Evolutionary conservation across 2,888 invertebrate genomes (phyloP).

Genomic region (Pristionchus arcanus): DNA sequence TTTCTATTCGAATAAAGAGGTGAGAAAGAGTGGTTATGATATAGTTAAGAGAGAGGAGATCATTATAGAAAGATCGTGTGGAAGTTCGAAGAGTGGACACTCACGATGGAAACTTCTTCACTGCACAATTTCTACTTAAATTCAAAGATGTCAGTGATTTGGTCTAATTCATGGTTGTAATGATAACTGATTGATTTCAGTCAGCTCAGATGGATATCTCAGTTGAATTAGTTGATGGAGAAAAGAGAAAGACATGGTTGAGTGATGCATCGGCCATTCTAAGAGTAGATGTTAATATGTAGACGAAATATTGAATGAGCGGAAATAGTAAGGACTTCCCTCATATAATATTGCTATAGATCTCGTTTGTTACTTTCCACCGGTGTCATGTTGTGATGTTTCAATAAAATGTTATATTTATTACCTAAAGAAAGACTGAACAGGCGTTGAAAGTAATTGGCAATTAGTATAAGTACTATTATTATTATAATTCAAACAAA

Average conservation of each 20-base stretch:
- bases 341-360: neutral
- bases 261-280: conserved; percentile 57
- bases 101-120: conserved; percentile 62
- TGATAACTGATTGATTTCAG: conserved; percentile 56
- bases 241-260: conserved; percentile 61
- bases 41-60: neutral
- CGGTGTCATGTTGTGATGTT: conserved; percentile 6
- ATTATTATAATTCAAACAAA: neutral
- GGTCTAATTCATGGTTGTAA: neutral
- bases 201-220: conserved; percentile 63
- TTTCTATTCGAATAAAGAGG: conserved; percentile 31
- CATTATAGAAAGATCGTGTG: conserved; percentile 32
- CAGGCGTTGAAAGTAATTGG: neutral
- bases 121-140: conserved; percentile 61
- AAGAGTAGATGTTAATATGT: conserved; percentile 55
- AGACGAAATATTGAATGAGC: neutral
- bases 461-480: neutral
- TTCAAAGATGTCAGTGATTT: conserved; percentile 57
- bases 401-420: neutral
- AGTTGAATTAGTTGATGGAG: conserved; percentile 65
- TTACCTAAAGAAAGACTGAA: conserved; percentile 23
- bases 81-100: conserved; percentile 46
- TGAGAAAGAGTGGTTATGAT: neutral
- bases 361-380: conserved; percentile 13
- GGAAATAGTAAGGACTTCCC: neutral